A percentile compares a stretch with the other conserved stretches of the same genome.
These are phyloP conservation scores for Bugulina stolonifera DNA, from an alignment of 2,888 invertebrate genomes.

Conservation along the genomic window DNA sequence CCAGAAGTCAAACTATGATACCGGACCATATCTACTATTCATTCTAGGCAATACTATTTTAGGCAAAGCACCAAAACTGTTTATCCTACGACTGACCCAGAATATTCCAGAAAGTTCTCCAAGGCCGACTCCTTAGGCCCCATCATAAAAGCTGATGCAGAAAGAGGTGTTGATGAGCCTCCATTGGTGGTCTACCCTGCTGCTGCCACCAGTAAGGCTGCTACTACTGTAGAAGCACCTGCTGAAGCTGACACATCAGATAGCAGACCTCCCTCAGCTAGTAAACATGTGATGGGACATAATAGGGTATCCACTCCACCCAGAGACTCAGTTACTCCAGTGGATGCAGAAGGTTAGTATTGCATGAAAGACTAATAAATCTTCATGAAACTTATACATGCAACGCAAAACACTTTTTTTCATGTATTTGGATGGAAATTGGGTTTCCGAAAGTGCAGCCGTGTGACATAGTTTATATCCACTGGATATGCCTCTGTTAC, in stretches of 20 bases:
- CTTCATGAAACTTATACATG: too few relatives aligned
- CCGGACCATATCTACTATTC: too few relatives aligned
- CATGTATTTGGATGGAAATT: too few relatives aligned
- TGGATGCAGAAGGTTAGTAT: conserved; percentile 16
- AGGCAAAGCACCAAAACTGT: conserved; percentile 15
- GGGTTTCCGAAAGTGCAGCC: too few relatives aligned
- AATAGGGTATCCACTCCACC: not conserved
- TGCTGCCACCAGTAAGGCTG: not conserved
- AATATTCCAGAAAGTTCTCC: not conserved
- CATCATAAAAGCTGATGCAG: not conserved
- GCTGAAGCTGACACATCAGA: not conserved
- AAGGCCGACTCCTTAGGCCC: not conserved
- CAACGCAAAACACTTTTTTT: too few relatives aligned
- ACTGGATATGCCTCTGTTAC: too few relatives aligned
- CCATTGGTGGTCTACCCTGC: not conserved
- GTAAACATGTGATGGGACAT: not conserved
- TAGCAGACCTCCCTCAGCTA: not conserved
- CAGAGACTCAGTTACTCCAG: not conserved
- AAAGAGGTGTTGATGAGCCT: not conserved
- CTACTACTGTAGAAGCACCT: not conserved
- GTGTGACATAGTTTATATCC: too few relatives aligned
- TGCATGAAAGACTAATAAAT: too few relatives aligned
- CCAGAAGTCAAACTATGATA: too few relatives aligned
- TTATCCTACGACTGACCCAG: conserved; percentile 7
- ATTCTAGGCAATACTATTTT: too few relatives aligned